Percentiles rank a stretch among this genome's conserved stretches.
Conservation (phyloP, 2,797 vertebrate species). For the Ficedula albicollis region DNA sequence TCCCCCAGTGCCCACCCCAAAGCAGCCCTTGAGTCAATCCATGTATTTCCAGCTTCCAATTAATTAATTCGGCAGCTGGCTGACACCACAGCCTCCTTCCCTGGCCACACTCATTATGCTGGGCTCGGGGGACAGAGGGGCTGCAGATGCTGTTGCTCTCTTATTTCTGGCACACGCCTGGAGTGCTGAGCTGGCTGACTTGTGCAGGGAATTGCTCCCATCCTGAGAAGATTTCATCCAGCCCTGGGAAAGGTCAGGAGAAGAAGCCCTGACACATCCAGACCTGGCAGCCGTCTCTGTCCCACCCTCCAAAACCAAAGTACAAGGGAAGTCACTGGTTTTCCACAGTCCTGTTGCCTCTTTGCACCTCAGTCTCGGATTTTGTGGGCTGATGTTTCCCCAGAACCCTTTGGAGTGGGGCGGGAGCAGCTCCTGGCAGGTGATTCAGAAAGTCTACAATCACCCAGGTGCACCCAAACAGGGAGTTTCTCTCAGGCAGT, state of each 20-base stretch:
- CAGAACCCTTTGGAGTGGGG: fast-evolving
- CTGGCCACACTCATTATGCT: not conserved
- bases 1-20: not conserved
- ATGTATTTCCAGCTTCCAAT: conserved; percentile 15
- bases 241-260: conserved; percentile 36
- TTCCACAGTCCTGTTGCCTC: not conserved
- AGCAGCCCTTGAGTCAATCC: conserved; percentile 10
- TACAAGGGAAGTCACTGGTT: fast-evolving
- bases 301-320: not conserved
- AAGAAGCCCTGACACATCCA: not conserved
- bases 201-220: not conserved
- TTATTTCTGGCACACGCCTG: not conserved
- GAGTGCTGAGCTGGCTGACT: fast-evolving
- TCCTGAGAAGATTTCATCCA: not conserved
- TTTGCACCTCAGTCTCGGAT: not conserved
- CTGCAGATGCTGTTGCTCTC: conserved; percentile 20
- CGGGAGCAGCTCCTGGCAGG: not conserved
- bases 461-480: not conserved
- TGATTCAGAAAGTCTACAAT: not conserved
- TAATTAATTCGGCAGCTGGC: conserved; percentile 49
- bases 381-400: not conserved
- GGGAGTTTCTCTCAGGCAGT: not conserved
- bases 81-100: conserved; percentile 45
- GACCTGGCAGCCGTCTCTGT: not conserved
- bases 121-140: not conserved